Evolutionary conservation across 2,113 vertebrate genomes (phyloP).

Genomic region (Turnix velox): DNA sequence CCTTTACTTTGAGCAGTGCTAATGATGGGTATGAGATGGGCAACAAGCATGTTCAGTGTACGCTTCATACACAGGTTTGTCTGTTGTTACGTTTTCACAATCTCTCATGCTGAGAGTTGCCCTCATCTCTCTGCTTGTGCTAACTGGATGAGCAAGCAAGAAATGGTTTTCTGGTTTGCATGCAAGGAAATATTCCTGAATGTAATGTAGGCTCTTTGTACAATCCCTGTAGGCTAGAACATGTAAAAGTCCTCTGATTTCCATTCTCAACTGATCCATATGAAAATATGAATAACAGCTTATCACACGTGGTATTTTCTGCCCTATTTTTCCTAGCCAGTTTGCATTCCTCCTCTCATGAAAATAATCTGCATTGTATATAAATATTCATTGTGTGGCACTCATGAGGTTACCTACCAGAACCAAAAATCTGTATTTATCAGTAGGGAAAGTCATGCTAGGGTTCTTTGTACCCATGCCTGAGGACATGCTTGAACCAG

Average conservation of each 20-base stretch:
- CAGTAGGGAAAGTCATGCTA: accelerated
- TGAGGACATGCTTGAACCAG: background rate
- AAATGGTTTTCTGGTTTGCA: background rate
- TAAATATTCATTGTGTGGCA: background rate
- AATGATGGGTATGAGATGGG: background rate
- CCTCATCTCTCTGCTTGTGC: background rate
- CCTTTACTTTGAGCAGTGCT: background rate
- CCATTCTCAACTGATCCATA: background rate
- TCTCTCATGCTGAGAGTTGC: background rate
- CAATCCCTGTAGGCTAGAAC: background rate
- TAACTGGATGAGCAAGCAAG: background rate
- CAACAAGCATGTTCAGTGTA: background rate
- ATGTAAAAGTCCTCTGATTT: background rate
- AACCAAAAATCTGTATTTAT: background rate
- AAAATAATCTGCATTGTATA: background rate
- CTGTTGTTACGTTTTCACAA: background rate
- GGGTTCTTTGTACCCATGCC: background rate
- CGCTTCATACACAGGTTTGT: background rate
- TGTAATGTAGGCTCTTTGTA: background rate
- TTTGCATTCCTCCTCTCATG: background rate
- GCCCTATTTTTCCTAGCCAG: background rate
- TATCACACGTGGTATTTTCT: background rate
- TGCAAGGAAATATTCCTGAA: background rate
- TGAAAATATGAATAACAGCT: background rate
- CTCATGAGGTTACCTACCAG: background rate